phyloP scores from a whole-genome alignment of 2,113 vertebrate species.

The Bos javanicus region DNA sequence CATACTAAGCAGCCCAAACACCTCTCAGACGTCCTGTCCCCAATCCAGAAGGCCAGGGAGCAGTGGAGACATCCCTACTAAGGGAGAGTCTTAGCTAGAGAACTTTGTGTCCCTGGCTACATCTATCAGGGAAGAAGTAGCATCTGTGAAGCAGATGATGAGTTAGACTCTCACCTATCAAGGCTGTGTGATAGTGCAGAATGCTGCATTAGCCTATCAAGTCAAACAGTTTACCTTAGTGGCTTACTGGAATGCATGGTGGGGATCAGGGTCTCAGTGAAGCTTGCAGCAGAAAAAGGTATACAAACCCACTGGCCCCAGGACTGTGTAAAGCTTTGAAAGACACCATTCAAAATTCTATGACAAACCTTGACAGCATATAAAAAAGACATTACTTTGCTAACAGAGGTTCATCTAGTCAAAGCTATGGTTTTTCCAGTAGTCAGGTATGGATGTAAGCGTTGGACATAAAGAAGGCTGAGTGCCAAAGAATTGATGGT shows the following conservation, averaged over 20 bases:
- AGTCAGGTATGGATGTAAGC: not conserved
- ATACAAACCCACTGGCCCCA: not conserved
- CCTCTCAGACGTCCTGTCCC: not conserved
- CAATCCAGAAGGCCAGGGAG: not conserved
- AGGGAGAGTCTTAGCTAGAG: not conserved
- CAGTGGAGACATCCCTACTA: not conserved
- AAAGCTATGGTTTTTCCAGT: not conserved
- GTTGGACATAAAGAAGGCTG: not conserved
- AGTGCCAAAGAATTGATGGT: not conserved
- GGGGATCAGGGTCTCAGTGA: not conserved
- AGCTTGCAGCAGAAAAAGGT: not conserved
- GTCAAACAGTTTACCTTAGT: not conserved
- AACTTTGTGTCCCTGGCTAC: not conserved
- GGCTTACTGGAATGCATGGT: not conserved
- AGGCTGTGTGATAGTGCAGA: not conserved
- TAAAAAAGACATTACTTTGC: not conserved
- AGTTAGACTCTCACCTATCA: not conserved
- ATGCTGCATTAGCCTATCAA: not conserved
- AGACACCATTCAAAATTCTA: not conserved
- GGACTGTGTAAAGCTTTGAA: not conserved
- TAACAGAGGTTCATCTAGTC: not conserved
- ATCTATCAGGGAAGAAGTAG: not conserved
- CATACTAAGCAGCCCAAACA: not conserved
- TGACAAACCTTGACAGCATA: not conserved
- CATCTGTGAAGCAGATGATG: not conserved